phyloP scores from a whole-genome alignment of 1,140 invertebrate genomes.

The Papilio dardanus region DNA sequence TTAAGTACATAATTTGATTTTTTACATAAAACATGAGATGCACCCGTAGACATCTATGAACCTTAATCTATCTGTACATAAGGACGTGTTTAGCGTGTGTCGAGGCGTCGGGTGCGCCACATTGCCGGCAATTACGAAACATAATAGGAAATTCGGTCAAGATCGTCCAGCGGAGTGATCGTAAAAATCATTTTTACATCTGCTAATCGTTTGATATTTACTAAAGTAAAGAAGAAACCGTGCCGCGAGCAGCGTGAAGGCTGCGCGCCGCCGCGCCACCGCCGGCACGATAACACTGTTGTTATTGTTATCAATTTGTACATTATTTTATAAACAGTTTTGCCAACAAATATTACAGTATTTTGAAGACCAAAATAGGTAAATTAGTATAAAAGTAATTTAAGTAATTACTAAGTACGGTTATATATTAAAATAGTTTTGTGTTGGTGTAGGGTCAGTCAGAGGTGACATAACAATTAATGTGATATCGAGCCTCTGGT shows the following conservation, averaged over 20 bases:
- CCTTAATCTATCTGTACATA: no score
- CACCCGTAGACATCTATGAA: no score
- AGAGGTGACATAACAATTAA: background rate
- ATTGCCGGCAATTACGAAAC: background rate
- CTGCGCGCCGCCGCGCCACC: no score
- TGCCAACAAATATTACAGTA: background rate
- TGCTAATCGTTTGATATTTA: background rate
- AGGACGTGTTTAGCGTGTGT: no score
- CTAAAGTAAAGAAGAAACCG: background rate
- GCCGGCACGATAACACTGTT: background rate
- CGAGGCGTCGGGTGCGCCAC: no score
- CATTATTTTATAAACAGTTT: background rate
- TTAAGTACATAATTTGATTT: no score
- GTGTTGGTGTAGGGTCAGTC: background rate
- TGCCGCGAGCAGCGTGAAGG: background rate
- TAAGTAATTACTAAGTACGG: no score
- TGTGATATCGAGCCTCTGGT: conserved; percentile 6
- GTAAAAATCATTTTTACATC: background rate
- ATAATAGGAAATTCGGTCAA: conserved; percentile 5
- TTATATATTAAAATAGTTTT: background rate
- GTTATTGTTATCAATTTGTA: background rate
- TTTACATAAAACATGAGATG: no score
- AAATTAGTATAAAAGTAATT: background rate
- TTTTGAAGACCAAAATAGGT: background rate
- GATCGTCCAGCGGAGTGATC: background rate